Evolutionary conservation across 2,113 vertebrate species (phyloP), one percentile per base, ranked within the genome.

Genomic region (Ochotona curzoniae): DNA sequence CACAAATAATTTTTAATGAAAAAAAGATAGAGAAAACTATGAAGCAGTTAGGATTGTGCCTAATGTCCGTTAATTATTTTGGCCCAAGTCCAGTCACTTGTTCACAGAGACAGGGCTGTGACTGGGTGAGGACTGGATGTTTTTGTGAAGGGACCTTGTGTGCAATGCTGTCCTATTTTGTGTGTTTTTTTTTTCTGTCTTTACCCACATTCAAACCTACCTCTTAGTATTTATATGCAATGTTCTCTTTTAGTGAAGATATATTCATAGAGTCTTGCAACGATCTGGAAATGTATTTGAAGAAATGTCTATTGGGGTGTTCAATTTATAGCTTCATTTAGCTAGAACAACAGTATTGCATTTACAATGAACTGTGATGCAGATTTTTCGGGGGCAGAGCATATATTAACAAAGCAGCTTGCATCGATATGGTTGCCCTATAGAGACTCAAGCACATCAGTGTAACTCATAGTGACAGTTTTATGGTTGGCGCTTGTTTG

Each of bases 121-220:
- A 2, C 32, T 54, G 14, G 14, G 8, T 5, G 26, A 47, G 9
- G 14, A 1, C 20, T 26, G 7, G n/a, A 32, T 25, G 5, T 23
- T 23, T 6, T 4, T 8, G 5, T 14, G 8, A 66, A 82, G 49
- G 44, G 35, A 85, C 15, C 1, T 32, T 6, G 4, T 35, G 38
- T 28, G 11, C 12, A 47, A 25, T 1, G 2, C 44, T 15, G 6
- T 18, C 6, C 1, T 8, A 6, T 9, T 70, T 21, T 51, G 10
- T 13, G 11, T 13, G n/a, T 85, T 61, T 64, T 10, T 4, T 15
- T 20, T 32, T 4, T 25, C 4, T 26, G 5, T 17, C 6, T 12
- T 10, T 61, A 10, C 18, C 49, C 49, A 38, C 66, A 25, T 5
- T 12, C 26, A 18, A 26, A 49, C 54, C 69, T 13, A 13, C 14